Evolutionary conservation across 2,888 invertebrate species (phyloP).

Genomic region (Ferrisia virgata): DNA sequence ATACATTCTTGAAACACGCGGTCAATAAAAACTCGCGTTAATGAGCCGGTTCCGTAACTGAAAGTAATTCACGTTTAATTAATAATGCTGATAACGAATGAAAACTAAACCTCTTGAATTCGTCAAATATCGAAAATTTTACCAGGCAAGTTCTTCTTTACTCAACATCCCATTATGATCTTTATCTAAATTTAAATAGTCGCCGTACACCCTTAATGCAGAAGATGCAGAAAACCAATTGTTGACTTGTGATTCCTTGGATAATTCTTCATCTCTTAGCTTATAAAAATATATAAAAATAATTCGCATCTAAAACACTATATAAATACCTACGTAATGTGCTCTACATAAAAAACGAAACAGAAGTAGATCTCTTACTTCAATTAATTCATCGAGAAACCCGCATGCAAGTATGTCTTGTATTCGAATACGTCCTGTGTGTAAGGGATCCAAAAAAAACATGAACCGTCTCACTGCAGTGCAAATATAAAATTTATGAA

Average conservation of each 20-base stretch:
- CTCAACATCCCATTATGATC: constrained; percentile 96
- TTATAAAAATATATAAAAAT: constrained; percentile 45
- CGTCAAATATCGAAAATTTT: constrained; percentile 47
- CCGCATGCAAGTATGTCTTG: constrained; percentile 87
- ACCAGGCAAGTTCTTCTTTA: constrained; percentile 83
- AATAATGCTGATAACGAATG: neutral
- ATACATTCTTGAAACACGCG: constrained; percentile 92
- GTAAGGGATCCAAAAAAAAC: constrained; percentile 87
- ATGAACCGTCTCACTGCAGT: constrained; percentile 94
- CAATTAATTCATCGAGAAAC: constrained; percentile 86
- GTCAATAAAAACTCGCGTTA: constrained; percentile 86
- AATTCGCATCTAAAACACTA: neutral
- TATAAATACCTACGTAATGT: too few species aligned
- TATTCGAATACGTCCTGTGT: constrained; percentile 84
- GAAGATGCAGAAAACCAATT: constrained; percentile 91
- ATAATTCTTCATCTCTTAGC: constrained; percentile 77
- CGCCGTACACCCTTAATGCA: constrained; percentile 85
- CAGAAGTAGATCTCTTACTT: constrained; percentile 56
- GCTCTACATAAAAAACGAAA: neutral
- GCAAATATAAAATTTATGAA: constrained; percentile 93
- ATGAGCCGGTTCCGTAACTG: constrained; percentile 84
- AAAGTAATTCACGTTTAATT: neutral
- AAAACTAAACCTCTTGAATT: neutral
- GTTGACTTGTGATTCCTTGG: constrained; percentile 78
- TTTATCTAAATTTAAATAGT: constrained; percentile 87